Evolutionary conservation across 2,113 vertebrate genomes (phyloP), one percentile per base, ranked within the genome.

Genomic region (Seriola aureovittata): DNA sequence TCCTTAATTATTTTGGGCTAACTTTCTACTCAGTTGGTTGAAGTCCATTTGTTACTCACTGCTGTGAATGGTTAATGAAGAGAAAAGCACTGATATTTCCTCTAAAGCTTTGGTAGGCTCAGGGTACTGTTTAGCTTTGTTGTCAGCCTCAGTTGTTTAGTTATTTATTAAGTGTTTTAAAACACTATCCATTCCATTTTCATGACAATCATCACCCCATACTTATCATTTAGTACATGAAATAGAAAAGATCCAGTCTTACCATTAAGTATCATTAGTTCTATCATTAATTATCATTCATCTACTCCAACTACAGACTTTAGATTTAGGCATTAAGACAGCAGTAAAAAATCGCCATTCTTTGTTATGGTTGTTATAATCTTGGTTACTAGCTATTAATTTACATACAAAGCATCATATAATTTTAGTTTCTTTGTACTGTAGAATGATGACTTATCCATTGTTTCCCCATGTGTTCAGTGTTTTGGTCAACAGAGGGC

Each of bases 1-100:
- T 80, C 68, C 85, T 84, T 93, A 90, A 94, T 94, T 93, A 93
- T 91, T 93, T 91, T 89, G 68, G 78, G 79, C 59, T 65, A 57
- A 80, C 75, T 78, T 86, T 86, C 68, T 69, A 69, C 80, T 78
- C 82, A 81, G 50, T 10, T 57, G 19, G 72, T 85, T 73, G 68
- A 86, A 86, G 84, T 89, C 84, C 76, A 92, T 93, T 91, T 91
- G 87, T 92, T 86, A 84, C 88, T 82, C 54, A 48, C 7, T 0
- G 40, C 81, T 48, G 54, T 88, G 78, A 80, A 88, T 86, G 81
- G 85, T 68, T 90, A 90, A 91, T 91, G 80, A 83, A 46, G 75
- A 86, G 71, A 83, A 70, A 78, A 62, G 81, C 78, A 13, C 81
- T 17, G 25, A 77, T 44, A 72, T 64, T 82, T 82, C 65, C 57